phyloP scores from a whole-genome alignment of 1,140 invertebrate genomes.

The Drosophila sp. region DNA sequence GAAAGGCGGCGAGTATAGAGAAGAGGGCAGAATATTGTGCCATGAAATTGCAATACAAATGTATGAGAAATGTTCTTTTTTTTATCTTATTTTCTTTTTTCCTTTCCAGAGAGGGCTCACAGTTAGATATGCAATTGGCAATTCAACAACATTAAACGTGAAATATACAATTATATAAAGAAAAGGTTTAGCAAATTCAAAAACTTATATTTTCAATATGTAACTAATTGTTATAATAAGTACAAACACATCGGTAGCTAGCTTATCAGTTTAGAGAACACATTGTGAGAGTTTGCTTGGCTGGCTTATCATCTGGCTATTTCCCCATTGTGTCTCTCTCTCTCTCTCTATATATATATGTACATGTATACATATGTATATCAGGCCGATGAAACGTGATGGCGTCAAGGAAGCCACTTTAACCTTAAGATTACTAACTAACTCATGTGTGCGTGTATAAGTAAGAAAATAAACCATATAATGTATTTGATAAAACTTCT shows the following conservation, averaged over 20 bases:
- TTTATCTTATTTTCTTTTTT: neutral
- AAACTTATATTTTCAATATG: neutral
- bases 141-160: neutral
- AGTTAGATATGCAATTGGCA: constrained; percentile 7
- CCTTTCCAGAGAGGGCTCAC: neutral
- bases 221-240: neutral
- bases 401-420: constrained; percentile 36
- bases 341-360: neutral
- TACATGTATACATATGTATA: constrained; percentile 9
- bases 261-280: no score
- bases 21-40: constrained; percentile 6
- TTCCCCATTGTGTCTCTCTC: constrained; percentile 20
- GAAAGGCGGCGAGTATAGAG: neutral
- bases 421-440: constrained; percentile 52
- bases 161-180: neutral
- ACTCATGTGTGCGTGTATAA: constrained; percentile 14
- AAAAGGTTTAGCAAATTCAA: neutral
- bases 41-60: constrained; percentile 37
- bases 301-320: neutral
- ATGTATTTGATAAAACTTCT: constrained; percentile 7
- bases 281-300: no score
- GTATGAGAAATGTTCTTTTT: neutral
- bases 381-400: constrained; percentile 51
- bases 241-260: neutral
- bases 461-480: neutral